A percentile compares a stretch with the other conserved stretches of the same genome.
Evolutionary conservation across 2,113 vertebrate genomes (phyloP).

Genomic region (Leucopternis melanops): DNA sequence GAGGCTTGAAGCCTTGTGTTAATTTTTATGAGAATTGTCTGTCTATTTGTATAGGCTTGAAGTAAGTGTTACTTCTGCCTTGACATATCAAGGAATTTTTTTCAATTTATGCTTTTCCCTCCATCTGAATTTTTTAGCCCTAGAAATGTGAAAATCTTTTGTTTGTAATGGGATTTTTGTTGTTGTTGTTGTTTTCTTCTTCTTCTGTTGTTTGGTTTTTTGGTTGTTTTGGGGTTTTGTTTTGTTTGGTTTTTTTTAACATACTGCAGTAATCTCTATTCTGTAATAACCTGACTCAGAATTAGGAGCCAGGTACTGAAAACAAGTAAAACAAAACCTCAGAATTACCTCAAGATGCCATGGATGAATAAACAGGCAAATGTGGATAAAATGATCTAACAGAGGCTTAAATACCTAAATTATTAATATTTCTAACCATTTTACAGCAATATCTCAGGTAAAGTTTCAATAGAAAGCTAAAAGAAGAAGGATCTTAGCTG

Average conservation of each 20-base stretch:
- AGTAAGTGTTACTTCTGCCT: neutral
- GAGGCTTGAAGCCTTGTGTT: conserved; percentile 25
- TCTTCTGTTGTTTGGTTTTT: neutral
- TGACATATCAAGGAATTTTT: neutral
- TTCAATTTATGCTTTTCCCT: neutral
- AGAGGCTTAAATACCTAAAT: neutral
- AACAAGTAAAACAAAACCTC: neutral
- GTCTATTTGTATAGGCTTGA: neutral
- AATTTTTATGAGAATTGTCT: conserved; percentile 8
- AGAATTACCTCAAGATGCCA: neutral
- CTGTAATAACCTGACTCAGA: neutral
- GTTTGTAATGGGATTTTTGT: neutral
- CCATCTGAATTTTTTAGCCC: neutral
- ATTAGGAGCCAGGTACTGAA: neutral
- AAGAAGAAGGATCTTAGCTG: neutral
- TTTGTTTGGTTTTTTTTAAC: neutral
- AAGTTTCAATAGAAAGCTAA: neutral
- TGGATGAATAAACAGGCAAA: neutral
- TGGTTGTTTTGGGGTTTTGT: neutral
- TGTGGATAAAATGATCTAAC: neutral
- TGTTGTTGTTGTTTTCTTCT: neutral
- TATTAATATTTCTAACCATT: neutral
- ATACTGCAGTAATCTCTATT: neutral
- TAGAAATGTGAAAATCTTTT: neutral
- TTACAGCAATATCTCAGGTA: neutral